phyloP scores from a whole-genome alignment of 2,113 vertebrate species.

The Baryphthengus martii region DNA sequence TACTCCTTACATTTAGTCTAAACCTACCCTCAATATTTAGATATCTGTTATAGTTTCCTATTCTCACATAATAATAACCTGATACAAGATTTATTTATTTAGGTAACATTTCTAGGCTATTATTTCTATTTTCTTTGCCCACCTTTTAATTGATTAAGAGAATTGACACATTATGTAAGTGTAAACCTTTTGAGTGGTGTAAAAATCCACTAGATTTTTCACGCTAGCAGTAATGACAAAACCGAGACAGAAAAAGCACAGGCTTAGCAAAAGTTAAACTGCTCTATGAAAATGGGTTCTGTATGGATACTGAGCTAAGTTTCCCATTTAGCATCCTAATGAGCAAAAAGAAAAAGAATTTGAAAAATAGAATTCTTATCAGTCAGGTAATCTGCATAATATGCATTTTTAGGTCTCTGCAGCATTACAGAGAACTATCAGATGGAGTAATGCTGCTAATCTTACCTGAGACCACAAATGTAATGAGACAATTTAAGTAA shows the following conservation, averaged over 20 bases:
- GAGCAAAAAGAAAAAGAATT: background rate
- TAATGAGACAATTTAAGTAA: slow-evolving; percentile 36
- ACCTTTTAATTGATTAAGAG: background rate
- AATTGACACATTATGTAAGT: background rate
- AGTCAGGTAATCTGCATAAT: background rate
- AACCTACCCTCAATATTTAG: background rate
- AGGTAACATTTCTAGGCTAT: background rate
- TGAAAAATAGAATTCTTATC: background rate
- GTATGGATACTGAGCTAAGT: background rate
- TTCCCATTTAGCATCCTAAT: background rate
- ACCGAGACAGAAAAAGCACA: background rate
- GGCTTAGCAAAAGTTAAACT: background rate
- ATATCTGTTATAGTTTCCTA: background rate
- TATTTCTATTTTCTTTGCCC: background rate
- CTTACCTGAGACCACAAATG: background rate
- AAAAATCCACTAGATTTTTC: background rate
- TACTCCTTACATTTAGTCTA: background rate
- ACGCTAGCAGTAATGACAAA: background rate
- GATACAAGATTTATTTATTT: background rate
- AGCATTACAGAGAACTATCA: background rate
- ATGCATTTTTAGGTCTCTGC: background rate
- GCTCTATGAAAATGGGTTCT: background rate
- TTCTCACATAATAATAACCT: background rate
- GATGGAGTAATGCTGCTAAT: slow-evolving; percentile 14
- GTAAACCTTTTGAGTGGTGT: background rate